Conservation (phyloP, 2,797 vertebrate species). For the Orestias chungarensis region DNA sequence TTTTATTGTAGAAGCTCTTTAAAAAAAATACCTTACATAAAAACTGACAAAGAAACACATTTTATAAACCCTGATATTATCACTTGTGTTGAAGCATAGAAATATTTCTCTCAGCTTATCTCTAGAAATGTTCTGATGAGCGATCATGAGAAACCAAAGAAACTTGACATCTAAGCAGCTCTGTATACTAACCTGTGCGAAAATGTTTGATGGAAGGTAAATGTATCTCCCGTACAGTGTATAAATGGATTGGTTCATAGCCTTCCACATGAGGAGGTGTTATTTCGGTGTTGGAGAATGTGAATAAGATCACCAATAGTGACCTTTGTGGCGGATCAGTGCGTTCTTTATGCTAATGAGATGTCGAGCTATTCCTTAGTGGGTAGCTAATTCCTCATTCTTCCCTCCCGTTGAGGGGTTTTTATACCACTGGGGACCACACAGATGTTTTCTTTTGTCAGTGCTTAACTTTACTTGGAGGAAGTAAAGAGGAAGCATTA, state of each 20-base stretch:
- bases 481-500: neutral
- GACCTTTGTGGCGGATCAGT: slow-evolving; percentile 6
- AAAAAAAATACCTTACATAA: neutral
- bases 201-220: slow-evolving; percentile 7
- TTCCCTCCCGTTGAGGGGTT: slow-evolving; percentile 4
- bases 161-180: too few species aligned
- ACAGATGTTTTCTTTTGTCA: slow-evolving; percentile 25
- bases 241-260: slow-evolving; percentile 30
- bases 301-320: slow-evolving; percentile 18
- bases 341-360: slow-evolving; percentile 27
- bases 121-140: neutral
- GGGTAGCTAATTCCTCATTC: slow-evolving; percentile 38
- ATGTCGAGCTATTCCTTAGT: slow-evolving; percentile 25
- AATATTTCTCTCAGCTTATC: slow-evolving; percentile 14
- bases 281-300: slow-evolving; percentile 38
- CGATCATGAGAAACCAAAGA: neutral
- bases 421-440: slow-evolving; percentile 21
- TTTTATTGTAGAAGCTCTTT: neutral
- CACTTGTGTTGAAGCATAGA: slow-evolving; percentile 6
- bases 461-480: slow-evolving; percentile 5
- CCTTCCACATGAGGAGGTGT: slow-evolving; percentile 29
- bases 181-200: neutral
- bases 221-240: slow-evolving; percentile 10
- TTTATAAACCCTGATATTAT: neutral
- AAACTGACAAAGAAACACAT: neutral